Conservation (phyloP, 2,888 invertebrate genomes). For the Drosophila suboccidentalis region DNA sequence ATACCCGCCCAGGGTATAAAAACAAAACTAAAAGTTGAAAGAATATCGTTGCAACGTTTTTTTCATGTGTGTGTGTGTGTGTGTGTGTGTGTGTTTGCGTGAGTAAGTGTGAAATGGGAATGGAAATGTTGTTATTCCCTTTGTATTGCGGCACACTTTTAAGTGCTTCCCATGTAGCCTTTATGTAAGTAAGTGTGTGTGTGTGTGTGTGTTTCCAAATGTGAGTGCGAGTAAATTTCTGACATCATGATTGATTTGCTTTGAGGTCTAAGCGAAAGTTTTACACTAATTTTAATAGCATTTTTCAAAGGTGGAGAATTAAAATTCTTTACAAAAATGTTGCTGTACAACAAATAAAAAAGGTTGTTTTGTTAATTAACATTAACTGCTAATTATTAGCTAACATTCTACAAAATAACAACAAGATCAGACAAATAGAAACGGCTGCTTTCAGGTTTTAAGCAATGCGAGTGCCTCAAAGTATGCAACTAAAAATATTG, state of each 20-base stretch:
- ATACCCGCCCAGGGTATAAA: no score
- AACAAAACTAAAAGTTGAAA: slow-evolving; percentile 36
- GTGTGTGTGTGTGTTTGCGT: not conserved
- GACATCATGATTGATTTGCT: slow-evolving; percentile 33
- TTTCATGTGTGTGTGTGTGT: not conserved
- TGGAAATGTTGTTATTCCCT: slow-evolving; percentile 16
- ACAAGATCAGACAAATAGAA: no score
- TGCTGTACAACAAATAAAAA: no score
- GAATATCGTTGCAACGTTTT: slow-evolving; percentile 49
- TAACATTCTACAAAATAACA: no score
- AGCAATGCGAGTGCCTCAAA: no score
- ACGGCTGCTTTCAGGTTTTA: no score
- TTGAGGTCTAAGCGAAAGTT: slow-evolving; percentile 1
- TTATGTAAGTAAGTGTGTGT: slow-evolving; percentile 26
- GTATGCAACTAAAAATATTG: no score
- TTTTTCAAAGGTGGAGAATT: not conserved
- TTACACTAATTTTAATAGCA: slow-evolving; percentile 2
- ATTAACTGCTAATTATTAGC: no score
- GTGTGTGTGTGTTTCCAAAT: slow-evolving; percentile 20
- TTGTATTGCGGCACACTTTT: slow-evolving; percentile 39
- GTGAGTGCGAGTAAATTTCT: not conserved
- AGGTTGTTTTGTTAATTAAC: no score
- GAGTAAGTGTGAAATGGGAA: slow-evolving; percentile 12
- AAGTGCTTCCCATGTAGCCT: slow-evolving; percentile 38
- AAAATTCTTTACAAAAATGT: not conserved